These are phyloP conservation scores for Mastomys natalensis DNA, from an alignment of 2,113 vertebrate species.

Conservation along the genomic window DNA sequence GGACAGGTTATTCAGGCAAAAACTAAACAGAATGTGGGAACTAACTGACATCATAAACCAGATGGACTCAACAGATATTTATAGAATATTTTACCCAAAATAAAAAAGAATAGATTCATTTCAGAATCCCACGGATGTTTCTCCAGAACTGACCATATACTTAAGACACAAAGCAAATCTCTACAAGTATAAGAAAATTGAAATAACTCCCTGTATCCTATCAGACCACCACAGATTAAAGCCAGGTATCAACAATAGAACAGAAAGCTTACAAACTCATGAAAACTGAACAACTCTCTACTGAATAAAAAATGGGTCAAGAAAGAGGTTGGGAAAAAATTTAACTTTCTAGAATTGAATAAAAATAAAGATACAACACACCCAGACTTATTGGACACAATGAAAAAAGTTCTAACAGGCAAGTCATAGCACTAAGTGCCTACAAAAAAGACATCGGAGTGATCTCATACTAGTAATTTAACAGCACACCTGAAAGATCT, in stretches of 20 bases:
- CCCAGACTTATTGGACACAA: background rate
- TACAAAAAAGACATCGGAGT: background rate
- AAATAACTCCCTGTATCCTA: background rate
- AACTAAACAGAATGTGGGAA: background rate
- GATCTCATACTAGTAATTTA: background rate
- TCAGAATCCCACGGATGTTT: background rate
- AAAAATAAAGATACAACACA: background rate
- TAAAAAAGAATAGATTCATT: background rate
- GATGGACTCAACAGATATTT: background rate
- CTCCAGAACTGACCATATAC: background rate
- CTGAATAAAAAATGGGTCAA: background rate
- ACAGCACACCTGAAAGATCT: background rate
- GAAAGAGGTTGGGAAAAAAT: background rate
- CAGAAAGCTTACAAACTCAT: background rate
- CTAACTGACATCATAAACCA: background rate
- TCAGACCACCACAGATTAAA: background rate
- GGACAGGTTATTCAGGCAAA: too few species aligned
- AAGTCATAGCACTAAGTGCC: background rate
- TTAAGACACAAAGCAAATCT: background rate
- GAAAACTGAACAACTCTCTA: background rate
- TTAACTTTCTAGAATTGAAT: too few species aligned
- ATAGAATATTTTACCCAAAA: background rate
- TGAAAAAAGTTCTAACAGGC: background rate
- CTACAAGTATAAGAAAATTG: background rate
- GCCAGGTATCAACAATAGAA: background rate